Evolutionary conservation across 2,113 vertebrate species (phyloP).

Genomic region (Macheiramphus alcinus): DNA sequence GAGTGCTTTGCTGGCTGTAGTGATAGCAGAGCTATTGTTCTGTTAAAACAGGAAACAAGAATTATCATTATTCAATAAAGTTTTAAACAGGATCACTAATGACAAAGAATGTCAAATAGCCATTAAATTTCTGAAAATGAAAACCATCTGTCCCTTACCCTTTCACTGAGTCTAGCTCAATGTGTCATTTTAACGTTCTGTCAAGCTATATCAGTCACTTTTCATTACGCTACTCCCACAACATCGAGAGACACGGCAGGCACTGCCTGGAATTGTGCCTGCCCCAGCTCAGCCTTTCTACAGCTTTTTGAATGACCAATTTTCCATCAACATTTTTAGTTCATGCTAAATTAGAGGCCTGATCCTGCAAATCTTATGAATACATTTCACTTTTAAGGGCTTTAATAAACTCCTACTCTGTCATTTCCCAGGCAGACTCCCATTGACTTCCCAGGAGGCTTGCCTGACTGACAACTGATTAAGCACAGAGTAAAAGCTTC

Average conservation of each 20-base stretch:
- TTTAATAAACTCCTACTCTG: neutral
- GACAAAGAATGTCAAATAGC: neutral
- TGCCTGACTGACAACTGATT: neutral
- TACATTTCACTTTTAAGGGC: neutral
- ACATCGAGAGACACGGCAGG: neutral
- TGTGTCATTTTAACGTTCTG: neutral
- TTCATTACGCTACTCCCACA: neutral
- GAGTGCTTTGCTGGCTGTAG: neutral
- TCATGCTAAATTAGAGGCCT: neutral
- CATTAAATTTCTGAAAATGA: slow-evolving; percentile 4
- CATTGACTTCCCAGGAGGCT: neutral
- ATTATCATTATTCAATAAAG: neutral
- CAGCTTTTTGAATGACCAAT: neutral
- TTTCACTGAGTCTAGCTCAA: slow-evolving; percentile 11
- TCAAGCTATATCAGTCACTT: slow-evolving; percentile 25
- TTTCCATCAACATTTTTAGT: neutral
- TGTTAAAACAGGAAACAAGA: neutral
- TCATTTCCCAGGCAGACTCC: neutral
- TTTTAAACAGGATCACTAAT: slow-evolving; percentile 6
- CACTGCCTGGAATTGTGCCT: neutral
- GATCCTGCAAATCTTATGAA: neutral
- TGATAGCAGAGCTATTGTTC: neutral
- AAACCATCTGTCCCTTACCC: slow-evolving; percentile 20
- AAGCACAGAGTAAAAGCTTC: neutral
- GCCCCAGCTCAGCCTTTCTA: neutral